These are phyloP conservation scores for Callyntrura guangdongensis DNA, from an alignment of 2,888 invertebrate species.

Conservation along the genomic window DNA sequence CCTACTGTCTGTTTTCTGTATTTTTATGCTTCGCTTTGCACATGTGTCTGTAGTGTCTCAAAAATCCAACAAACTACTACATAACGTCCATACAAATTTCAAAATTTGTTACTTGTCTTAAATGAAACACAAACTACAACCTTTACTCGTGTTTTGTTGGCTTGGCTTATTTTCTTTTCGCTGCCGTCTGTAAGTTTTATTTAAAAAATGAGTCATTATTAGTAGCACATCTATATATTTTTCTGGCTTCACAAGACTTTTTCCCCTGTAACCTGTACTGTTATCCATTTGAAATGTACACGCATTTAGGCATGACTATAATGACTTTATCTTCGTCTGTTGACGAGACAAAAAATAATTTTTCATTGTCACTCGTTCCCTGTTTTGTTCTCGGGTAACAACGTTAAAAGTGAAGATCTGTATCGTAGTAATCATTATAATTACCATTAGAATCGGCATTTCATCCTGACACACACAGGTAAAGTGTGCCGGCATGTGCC, in stretches of 20 bases:
- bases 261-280: neutral
- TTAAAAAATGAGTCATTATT: constrained; percentile 46
- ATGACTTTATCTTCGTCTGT: constrained; percentile 7
- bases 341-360: constrained; percentile 13
- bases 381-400: neutral
- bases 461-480: too few relatives aligned
- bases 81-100: constrained; percentile 31
- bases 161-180: constrained; percentile 19
- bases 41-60: neutral
- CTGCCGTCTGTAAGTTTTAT: constrained; percentile 39
- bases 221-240: neutral
- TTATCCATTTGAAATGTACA: neutral
- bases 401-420: too few relatives aligned
- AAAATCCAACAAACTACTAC: neutral
- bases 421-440: too few relatives aligned
- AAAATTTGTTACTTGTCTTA: constrained; percentile 58
- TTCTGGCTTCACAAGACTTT: neutral
- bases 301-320: neutral
- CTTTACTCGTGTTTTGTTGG: constrained; percentile 52
- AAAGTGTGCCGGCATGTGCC: neutral
- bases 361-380: constrained; percentile 44
- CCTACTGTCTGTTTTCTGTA: constrained; percentile 1
- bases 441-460: neutral
- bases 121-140: constrained; percentile 34
- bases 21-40: neutral